phyloP scores from a whole-genome alignment of 2,113 vertebrate species.

The Pedionomus torquatus region DNA sequence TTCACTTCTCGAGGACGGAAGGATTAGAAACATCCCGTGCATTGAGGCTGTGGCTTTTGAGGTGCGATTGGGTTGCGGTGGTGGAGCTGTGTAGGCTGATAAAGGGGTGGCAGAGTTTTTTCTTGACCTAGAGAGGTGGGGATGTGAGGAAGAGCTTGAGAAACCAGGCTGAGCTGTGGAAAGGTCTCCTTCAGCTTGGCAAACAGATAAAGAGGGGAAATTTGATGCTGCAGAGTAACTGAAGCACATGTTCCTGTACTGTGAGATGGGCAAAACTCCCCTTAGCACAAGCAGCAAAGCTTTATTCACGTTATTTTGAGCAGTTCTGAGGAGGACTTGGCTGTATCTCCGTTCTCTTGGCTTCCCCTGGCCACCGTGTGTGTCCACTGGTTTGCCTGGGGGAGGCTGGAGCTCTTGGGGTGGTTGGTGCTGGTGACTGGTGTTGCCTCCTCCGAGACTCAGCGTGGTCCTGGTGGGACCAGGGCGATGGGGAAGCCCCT shows the following conservation, averaged over 20 bases:
- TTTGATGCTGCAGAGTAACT: not conserved
- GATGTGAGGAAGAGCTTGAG: not conserved
- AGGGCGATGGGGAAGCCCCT: not conserved
- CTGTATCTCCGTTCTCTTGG: not conserved
- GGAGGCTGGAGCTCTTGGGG: not conserved
- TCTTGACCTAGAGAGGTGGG: not conserved
- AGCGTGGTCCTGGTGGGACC: not conserved
- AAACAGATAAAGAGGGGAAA: no score
- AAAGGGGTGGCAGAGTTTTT: not conserved
- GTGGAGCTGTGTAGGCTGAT: not conserved
- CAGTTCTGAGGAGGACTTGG: not conserved
- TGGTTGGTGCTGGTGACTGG: not conserved
- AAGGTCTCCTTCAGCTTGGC: not conserved
- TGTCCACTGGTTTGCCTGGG: fast-evolving
- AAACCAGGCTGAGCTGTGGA: not conserved
- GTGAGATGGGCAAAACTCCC: not conserved
- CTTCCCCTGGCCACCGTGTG: fast-evolving
- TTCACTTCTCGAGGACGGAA: not conserved
- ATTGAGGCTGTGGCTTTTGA: not conserved
- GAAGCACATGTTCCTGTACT: fast-evolving
- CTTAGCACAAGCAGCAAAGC: not conserved
- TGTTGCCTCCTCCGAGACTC: not conserved
- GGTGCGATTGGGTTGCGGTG: not conserved
- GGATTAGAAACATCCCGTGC: not conserved
- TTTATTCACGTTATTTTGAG: fast-evolving